Conservation (phyloP, 2,113 vertebrate species). For the Chauna torquata region DNA sequence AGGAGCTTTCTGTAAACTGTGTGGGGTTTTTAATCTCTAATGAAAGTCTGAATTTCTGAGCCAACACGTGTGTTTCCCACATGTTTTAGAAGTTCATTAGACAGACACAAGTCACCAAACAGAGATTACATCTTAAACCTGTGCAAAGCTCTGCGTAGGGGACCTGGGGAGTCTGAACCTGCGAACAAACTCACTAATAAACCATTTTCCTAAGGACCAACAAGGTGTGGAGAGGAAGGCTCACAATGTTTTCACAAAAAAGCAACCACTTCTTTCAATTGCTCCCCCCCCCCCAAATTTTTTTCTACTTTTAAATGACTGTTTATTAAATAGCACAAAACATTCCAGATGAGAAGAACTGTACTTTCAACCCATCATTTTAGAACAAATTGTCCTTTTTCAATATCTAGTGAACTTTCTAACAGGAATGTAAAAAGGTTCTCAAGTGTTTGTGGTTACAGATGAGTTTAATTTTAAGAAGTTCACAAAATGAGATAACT, state of each 20-base stretch:
- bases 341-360: not conserved
- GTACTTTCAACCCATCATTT: not conserved
- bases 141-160: accelerated
- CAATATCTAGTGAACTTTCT: not conserved
- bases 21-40: not conserved
- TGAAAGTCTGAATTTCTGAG: not conserved
- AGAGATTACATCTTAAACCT: not conserved
- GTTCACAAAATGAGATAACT: not conserved
- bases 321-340: not conserved
- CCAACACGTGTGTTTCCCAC: accelerated
- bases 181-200: not conserved
- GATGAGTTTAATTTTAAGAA: not conserved
- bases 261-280: not conserved
- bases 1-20: not conserved
- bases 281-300: not conserved
- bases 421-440: not conserved
- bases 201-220: not conserved
- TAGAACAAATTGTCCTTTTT: not conserved
- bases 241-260: not conserved
- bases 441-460: not conserved
- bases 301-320: not conserved
- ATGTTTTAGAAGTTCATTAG: not conserved
- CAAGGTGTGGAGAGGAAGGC: not conserved
- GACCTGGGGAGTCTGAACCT: not conserved
- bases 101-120: not conserved